phyloP scores from a whole-genome alignment of 2,888 invertebrate genomes.

The Phengaris alcon region DNA sequence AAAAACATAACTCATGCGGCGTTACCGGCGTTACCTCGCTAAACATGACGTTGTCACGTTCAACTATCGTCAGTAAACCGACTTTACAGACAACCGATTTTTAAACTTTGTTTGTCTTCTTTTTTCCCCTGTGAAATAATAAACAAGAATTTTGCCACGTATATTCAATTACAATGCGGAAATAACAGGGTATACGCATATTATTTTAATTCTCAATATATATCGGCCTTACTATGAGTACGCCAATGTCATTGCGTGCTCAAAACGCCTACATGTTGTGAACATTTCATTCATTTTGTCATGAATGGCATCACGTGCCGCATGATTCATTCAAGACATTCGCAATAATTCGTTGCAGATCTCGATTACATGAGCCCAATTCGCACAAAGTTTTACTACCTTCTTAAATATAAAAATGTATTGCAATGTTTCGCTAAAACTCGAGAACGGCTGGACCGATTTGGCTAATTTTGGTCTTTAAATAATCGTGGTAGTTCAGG shows the following conservation, averaged over 20 bases:
- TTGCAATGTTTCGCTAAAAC: background rate
- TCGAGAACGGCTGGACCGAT: too few relatives aligned
- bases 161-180: background rate
- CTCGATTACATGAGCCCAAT: background rate
- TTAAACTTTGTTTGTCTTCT: background rate
- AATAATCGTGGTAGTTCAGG: too few relatives aligned
- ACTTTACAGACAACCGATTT: too few relatives aligned
- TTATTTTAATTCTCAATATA: conserved; percentile 4
- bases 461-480: too few relatives aligned
- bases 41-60: too few relatives aligned
- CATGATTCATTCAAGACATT: conserved; percentile 12
- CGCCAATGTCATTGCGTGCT: conserved; percentile 19
- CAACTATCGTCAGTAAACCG: too few relatives aligned
- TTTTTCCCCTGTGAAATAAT: background rate
- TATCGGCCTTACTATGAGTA: conserved; percentile 7
- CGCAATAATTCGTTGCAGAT: background rate
- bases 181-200: background rate
- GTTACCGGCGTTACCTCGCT: too few relatives aligned
- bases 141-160: background rate
- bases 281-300: conserved; percentile 25
- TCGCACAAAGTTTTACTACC: background rate
- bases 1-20: too few relatives aligned
- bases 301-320: conserved; percentile 24
- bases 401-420: too few relatives aligned
- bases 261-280: background rate